phyloP scores from a whole-genome alignment of 1,140 invertebrate species.

The Idris sp. region DNA sequence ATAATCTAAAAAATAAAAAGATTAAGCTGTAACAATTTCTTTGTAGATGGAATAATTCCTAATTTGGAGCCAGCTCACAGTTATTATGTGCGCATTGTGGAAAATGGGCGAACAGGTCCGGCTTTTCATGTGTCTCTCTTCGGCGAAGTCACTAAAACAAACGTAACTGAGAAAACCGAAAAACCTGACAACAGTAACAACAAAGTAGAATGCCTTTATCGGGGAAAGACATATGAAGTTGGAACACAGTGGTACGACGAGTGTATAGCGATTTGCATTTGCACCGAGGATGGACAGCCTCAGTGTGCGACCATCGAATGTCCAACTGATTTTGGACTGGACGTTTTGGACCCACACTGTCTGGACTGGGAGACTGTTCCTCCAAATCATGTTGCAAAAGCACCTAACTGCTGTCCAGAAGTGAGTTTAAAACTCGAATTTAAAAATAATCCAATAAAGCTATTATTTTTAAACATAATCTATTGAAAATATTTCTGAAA shows the following conservation, averaged over 20 bases:
- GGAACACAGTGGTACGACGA: conserved; percentile 84
- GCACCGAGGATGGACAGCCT: conserved; percentile 75
- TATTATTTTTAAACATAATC: no score
- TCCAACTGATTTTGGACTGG: conserved; percentile 88
- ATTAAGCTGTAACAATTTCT: no score
- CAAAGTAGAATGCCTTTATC: conserved; percentile 79
- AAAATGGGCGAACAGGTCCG: conserved; percentile 66
- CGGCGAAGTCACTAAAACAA: conserved; percentile 73
- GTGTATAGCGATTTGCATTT: conserved; percentile 86
- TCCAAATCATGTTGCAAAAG: conserved; percentile 82
- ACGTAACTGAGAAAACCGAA: conserved; percentile 64
- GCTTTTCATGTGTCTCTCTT: conserved; percentile 70
- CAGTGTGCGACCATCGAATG: conserved; percentile 89
- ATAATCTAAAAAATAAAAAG: no score
- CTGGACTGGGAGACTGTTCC: conserved; percentile 90
- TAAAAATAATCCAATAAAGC: no score
- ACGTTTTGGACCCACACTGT: conserved; percentile 89
- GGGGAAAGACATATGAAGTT: conserved; percentile 80
- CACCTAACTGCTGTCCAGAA: conserved; percentile 89
- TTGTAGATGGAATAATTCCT: conserved; percentile 71
- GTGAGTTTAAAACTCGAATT: conserved; percentile 53
- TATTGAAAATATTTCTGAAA: no score
- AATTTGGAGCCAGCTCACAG: conserved; percentile 73
- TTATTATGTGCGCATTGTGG: conserved; percentile 73
- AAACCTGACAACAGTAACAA: conserved; percentile 34